Conservation (phyloP, 2,113 vertebrate genomes). For the Tinamus guttatus region DNA sequence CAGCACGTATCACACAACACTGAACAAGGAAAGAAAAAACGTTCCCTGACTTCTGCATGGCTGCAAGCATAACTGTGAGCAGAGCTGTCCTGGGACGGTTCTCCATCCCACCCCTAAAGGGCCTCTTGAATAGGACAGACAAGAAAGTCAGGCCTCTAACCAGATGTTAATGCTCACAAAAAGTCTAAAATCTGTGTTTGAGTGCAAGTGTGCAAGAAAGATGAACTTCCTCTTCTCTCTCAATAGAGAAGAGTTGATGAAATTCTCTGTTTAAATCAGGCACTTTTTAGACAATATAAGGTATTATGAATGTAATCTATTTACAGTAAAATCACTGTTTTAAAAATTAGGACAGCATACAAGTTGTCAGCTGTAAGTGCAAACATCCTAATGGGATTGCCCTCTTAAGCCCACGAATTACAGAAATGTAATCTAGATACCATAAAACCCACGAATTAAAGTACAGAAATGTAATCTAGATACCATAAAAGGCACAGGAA, state of each 20-base stretch:
- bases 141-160: slow-evolving; percentile 20
- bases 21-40: slow-evolving; percentile 45
- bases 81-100: not conserved
- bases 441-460: not conserved
- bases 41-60: slow-evolving; percentile 47
- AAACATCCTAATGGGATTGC: not conserved
- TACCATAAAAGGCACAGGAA: not conserved
- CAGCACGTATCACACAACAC: slow-evolving; percentile 55
- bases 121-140: not conserved
- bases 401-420: not conserved
- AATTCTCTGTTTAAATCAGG: not conserved
- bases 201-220: not conserved
- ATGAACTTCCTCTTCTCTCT: not conserved
- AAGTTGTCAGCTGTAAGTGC: not conserved
- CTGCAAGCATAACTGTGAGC: not conserved
- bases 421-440: not conserved
- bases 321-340: not conserved
- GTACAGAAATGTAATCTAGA: not conserved
- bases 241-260: not conserved
- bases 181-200: not conserved
- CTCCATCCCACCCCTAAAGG: slow-evolving; percentile 52
- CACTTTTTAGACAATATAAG: not conserved
- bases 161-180: not conserved
- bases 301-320: not conserved
- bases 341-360: not conserved